Base-by-base conservation (phyloP, 2,113 vertebrate genomes). In the Gavialis gangeticus region DNA sequence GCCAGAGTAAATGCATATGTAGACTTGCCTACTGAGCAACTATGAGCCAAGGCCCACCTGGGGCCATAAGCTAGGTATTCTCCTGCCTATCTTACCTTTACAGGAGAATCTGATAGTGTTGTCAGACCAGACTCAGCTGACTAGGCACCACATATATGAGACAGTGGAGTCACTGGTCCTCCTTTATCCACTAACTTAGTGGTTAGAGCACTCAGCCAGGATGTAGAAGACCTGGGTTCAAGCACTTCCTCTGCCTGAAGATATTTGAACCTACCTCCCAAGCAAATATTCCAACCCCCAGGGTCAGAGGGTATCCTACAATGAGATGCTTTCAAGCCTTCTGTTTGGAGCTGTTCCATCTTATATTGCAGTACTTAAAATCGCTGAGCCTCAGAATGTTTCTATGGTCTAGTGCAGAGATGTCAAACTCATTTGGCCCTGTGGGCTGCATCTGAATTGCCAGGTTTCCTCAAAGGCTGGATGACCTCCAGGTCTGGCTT, bases 301-400 rank as follows among this genome's bases (percentile, higher is more conserved):
- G 16, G 56, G 17, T 5, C 28, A 3, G 11, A 25, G 1, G 37
- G 46, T 2, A 79, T 27, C 46, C 15, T 91, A 6, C 17, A 22
- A 71, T 0, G 0, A 12, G 75, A 19, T 1, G 0, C 56, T 28
- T 34, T 12, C 78, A 27, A 37, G 28, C 18, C 62, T 87, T 67
- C 11, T 63, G 62, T 24, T 54, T 5, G 22, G 30, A 30, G 79
- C 24, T n/a, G 4, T n/a, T 87, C 12, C 79, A 12, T 79, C 71
- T 37, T 2, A 0, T 27, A 22, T 59, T 21, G 75, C 54, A 6
- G 9, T 60, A 24, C 21, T 1, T 4, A 30, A 88, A 91, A 89
- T 66, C 56, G 4, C 27, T 62, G 59, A 19, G 12, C 37, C 1
- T 0, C 34, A 81, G 6, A 63, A 71, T 54, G 46, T 46, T 46